Evolutionary conservation across 2,888 invertebrate genomes (phyloP).

Genomic region (Teleogryllus oceanicus): DNA sequence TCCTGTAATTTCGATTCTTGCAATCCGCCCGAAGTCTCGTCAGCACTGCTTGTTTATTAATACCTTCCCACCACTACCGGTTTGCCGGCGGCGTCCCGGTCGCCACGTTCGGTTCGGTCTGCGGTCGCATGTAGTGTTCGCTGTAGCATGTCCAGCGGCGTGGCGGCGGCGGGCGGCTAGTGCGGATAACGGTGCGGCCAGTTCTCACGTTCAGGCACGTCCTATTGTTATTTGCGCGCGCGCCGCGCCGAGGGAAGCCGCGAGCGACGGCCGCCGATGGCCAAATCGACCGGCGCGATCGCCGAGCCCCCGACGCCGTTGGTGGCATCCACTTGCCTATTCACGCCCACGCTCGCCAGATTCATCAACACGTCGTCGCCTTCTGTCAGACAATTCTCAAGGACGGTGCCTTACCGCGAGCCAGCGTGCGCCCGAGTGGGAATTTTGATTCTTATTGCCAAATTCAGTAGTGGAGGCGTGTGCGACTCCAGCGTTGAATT

Average conservation of each 20-base stretch:
- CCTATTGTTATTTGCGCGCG: neutral
- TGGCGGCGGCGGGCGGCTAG: neutral
- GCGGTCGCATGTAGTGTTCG: constrained; percentile 5
- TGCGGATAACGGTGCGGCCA: neutral
- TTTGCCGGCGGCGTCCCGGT: no score
- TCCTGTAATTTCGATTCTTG: no score
- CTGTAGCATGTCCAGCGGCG: neutral
- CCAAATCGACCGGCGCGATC: neutral
- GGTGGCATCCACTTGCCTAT: constrained; percentile 7
- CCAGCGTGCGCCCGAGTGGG: neutral
- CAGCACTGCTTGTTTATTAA: no score
- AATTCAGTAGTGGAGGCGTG: neutral
- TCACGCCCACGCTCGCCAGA: constrained; percentile 18
- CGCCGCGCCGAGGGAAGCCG: neutral
- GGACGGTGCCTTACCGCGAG: neutral
- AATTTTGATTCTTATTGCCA: constrained; percentile 1
- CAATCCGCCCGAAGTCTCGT: no score
- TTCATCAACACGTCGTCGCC: neutral
- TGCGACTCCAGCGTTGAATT: neutral
- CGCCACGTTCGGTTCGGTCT: neutral
- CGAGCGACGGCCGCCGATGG: neutral
- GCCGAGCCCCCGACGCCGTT: neutral
- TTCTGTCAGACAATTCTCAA: neutral
- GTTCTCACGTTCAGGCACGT: neutral
- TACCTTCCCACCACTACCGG: no score